Conservation (phyloP, 2,888 invertebrate species). For the Ptilodon capucinus region DNA sequence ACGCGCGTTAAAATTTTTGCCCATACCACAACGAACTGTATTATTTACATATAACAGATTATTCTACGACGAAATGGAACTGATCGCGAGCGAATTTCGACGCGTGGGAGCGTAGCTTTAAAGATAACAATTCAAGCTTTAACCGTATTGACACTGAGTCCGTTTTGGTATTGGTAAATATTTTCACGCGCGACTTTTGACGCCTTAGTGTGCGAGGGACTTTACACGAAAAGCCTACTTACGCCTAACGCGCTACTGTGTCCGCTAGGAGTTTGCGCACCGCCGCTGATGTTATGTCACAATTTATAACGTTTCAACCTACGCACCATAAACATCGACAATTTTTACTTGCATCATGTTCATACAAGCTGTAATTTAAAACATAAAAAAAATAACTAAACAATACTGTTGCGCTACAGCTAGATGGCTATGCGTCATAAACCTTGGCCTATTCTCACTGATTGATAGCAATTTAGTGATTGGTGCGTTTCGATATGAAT, state of each 20-base stretch:
- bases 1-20: no score
- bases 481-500: constrained; percentile 22
- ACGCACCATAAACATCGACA: constrained; percentile 6
- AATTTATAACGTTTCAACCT: constrained; percentile 2
- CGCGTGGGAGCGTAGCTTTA: no score
- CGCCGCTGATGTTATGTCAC: constrained; percentile 22
- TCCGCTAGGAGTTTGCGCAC: constrained; percentile 20
- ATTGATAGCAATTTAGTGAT: constrained; percentile 23
- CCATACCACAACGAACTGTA: no score
- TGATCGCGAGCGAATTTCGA: no score
- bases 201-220: no score
- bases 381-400: constrained; percentile 11
- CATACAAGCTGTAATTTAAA: constrained; percentile 5
- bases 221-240: constrained; percentile 29
- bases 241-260: constrained; percentile 28
- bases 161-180: no score
- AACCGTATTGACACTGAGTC: no score
- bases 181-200: no score
- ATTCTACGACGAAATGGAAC: no score
- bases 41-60: no score
- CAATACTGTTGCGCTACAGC: constrained; percentile 10
- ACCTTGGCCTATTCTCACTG: constrained; percentile 32
- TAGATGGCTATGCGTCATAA: constrained; percentile 26
- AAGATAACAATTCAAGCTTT: no score
- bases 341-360: constrained; percentile 17